Percentiles rank a stretch among this genome's conserved stretches.
Evolutionary conservation across 2,888 invertebrate genomes (phyloP).

Genomic region (Drosophila lacicola): DNA sequence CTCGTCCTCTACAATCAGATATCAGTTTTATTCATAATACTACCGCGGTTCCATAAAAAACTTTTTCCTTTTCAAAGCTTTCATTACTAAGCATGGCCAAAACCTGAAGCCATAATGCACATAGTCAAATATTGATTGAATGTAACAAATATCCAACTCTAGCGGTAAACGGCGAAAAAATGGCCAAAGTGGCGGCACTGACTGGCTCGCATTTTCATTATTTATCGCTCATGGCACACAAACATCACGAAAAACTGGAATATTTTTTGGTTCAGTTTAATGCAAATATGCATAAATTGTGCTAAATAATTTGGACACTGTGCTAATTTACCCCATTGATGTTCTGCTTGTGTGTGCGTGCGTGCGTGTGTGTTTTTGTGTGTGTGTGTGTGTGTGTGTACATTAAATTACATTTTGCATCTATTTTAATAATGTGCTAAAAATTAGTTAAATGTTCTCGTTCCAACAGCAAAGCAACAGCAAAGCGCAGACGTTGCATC

Average conservation of each 20-base stretch:
- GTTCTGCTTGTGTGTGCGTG: background rate
- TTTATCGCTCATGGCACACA: slow-evolving; percentile 11
- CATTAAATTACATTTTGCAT: slow-evolving; percentile 24
- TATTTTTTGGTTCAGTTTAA: slow-evolving; percentile 1
- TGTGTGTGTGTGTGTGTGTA: background rate
- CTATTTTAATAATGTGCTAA: slow-evolving; percentile 46
- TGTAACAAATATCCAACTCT: background rate
- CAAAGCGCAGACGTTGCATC: slow-evolving; percentile 1
- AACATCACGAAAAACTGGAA: slow-evolving; percentile 21
- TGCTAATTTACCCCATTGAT: slow-evolving; percentile 11
- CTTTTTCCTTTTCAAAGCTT: no score
- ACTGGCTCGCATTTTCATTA: background rate
- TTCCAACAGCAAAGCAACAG: slow-evolving; percentile 2
- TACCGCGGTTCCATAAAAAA: no score
- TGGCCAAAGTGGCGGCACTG: background rate
- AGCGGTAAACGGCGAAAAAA: background rate
- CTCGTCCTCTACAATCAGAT: no score
- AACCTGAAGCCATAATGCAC: no score
- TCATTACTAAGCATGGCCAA: no score
- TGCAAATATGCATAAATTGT: slow-evolving; percentile 17
- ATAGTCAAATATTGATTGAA: no score
- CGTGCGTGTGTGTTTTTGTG: slow-evolving; percentile 1
- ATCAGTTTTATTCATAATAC: no score
- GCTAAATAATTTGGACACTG: slow-evolving; percentile 17
- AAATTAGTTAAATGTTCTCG: slow-evolving; percentile 20